Percentiles rank a stretch among this genome's conserved stretches.
Evolutionary conservation across 2,113 vertebrate genomes (phyloP).

Genomic region (Arenaria interpres): DNA sequence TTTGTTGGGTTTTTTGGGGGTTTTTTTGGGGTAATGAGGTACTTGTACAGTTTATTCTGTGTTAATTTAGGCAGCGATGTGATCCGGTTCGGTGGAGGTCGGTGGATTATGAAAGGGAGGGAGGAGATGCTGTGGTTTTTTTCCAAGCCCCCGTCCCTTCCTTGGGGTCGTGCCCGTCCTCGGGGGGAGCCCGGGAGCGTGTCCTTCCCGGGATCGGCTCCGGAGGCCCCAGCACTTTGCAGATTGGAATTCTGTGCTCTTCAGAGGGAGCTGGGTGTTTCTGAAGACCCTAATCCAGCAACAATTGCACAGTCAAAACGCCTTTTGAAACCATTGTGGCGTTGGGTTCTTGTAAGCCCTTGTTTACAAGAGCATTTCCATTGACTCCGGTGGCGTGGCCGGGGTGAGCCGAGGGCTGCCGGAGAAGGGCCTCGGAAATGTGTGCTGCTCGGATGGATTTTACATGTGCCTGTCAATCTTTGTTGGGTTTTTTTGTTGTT

Average conservation of each 20-base stretch:
- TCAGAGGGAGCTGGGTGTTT: neutral
- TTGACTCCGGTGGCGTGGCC: neutral
- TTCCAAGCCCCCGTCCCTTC: rapidly evolving
- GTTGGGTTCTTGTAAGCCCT: constrained; percentile 43
- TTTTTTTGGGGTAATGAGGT: rapidly evolving
- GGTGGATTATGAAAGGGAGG: neutral
- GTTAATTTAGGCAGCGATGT: neutral
- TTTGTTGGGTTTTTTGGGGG: too few species aligned
- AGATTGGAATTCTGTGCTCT: constrained; percentile 3
- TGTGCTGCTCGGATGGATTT: neutral
- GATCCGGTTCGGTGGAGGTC: neutral
- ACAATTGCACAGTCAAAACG: constrained; percentile 51
- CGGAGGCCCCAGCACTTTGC: neutral
- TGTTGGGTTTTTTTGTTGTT: too few species aligned
- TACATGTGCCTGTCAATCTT: rapidly evolving
- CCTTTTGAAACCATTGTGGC: constrained; percentile 40
- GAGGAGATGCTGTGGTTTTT: neutral
- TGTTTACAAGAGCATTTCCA: constrained; percentile 57
- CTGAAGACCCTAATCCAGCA: constrained; percentile 43
- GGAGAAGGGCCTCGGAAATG: neutral
- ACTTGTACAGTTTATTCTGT: neutral
- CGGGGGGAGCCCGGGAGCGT: neutral
- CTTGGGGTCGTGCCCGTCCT: neutral
- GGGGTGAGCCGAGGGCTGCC: neutral
- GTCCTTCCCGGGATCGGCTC: neutral